Evolutionary conservation across 2,113 vertebrate genomes (phyloP).

Genomic region (Romanogobio albipinnatus): DNA sequence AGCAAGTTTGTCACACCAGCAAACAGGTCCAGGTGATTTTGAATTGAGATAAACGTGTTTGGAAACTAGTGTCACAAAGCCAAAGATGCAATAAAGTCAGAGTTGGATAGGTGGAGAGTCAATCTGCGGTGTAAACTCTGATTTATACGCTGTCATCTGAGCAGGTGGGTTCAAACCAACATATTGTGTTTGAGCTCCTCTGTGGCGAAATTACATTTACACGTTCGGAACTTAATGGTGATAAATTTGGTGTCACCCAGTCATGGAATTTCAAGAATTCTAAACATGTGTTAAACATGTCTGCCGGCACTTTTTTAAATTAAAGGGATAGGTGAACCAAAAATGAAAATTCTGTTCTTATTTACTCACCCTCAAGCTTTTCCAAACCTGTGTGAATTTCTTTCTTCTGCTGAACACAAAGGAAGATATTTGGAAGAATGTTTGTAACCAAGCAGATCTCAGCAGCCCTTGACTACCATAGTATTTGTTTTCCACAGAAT

Average conservation of each 20-base stretch:
- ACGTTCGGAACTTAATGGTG: not conserved
- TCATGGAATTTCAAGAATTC: not conserved
- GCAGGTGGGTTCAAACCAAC: conserved; percentile 29
- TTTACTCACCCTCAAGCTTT: too few species aligned
- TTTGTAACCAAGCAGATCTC: too few species aligned
- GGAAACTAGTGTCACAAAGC: not conserved
- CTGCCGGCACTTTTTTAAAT: conserved; percentile 38
- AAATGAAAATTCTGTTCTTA: too few species aligned
- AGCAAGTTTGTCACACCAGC: not conserved
- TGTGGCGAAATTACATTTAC: not conserved
- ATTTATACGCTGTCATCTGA: conserved; percentile 38
- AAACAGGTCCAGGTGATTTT: not conserved
- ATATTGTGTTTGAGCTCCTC: not conserved
- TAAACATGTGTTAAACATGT: conserved; percentile 26
- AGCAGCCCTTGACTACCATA: too few species aligned
- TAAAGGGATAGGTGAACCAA: too few species aligned
- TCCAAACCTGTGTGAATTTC: too few species aligned
- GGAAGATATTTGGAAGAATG: too few species aligned
- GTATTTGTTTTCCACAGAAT: too few species aligned
- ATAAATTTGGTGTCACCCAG: not conserved
- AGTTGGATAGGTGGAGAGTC: conserved; percentile 6
- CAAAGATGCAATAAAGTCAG: conserved; percentile 4
- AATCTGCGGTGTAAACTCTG: conserved; percentile 27
- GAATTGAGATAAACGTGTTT: conserved; percentile 29
- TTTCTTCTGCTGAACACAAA: too few species aligned